phyloP scores from a whole-genome alignment of 1,140 invertebrate species.

The Yoshiicerus persimilis region DNA sequence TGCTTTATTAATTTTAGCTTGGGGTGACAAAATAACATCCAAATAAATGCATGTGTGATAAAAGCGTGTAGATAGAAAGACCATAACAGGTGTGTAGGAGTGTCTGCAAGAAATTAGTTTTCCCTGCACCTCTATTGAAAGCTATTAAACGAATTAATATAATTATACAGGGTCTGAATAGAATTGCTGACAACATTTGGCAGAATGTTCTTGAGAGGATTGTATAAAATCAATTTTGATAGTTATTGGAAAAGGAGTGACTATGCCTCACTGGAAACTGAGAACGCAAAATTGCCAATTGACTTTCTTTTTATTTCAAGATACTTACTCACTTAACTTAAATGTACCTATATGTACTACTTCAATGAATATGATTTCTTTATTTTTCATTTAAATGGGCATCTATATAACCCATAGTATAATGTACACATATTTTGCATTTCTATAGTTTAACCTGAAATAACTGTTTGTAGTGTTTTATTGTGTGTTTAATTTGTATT shows the following conservation, averaged over 20 bases:
- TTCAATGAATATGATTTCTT: no score
- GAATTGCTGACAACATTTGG: no score
- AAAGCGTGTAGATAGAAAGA: not conserved
- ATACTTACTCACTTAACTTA: not conserved
- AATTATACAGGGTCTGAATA: not conserved
- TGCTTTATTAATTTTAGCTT: not conserved
- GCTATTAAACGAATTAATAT: not conserved
- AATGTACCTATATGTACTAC: not conserved
- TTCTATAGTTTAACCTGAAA: not conserved
- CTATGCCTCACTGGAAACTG: no score
- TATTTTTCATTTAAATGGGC: no score
- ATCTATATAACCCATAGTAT: not conserved
- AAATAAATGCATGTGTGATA: not conserved
- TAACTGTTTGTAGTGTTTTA: no score
- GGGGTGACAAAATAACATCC: not conserved
- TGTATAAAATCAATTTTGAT: not conserved
- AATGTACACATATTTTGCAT: not conserved
- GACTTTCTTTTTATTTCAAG: not conserved
- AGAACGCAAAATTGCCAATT: not conserved
- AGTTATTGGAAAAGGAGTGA: no score
- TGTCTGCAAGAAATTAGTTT: not conserved
- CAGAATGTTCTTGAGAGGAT: not conserved
- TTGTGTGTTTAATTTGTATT: not conserved
- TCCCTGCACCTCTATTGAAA: not conserved
- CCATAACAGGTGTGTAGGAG: conserved; percentile 1